These are phyloP conservation scores for Drepana arcuata DNA, from an alignment of 1,140 invertebrate genomes.

Conservation along the genomic window DNA sequence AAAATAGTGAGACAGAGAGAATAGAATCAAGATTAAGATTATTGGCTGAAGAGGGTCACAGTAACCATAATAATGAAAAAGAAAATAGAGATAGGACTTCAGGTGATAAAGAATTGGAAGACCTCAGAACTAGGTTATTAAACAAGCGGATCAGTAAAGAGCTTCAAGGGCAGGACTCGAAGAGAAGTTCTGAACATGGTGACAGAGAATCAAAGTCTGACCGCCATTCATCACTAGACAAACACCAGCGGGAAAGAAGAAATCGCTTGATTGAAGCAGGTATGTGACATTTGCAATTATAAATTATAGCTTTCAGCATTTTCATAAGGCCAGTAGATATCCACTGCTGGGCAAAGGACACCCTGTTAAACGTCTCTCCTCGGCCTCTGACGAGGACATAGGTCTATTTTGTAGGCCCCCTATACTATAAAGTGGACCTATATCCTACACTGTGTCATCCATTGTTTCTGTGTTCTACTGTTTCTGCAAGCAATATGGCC, in stretches of 20 bases:
- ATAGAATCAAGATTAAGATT: constrained; percentile 56
- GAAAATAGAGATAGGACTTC: constrained; percentile 72
- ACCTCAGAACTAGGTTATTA: constrained; percentile 80
- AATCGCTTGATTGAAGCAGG: constrained; percentile 76
- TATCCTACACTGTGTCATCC: too few species aligned
- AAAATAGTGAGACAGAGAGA: constrained; percentile 57
- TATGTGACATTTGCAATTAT: too few species aligned
- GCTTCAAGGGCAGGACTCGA: constrained; percentile 67
- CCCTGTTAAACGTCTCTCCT: too few species aligned
- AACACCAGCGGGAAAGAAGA: constrained; percentile 75
- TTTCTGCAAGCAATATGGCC: too few species aligned
- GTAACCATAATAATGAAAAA: constrained; percentile 73
- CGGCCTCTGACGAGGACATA: too few species aligned
- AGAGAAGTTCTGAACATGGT: constrained; percentile 51
- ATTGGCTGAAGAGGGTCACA: constrained; percentile 59
- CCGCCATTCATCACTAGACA: constrained; percentile 58
- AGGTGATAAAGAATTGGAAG: constrained; percentile 77
- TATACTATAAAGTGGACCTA: too few species aligned
- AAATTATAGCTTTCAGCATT: too few species aligned
- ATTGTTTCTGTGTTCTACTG: too few species aligned
- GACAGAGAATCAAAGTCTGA: constrained; percentile 49
- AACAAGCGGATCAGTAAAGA: constrained; percentile 75
- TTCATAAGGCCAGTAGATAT: too few species aligned
- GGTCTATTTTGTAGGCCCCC: too few species aligned
- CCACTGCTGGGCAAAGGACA: too few species aligned